A percentile compares a stretch with the other conserved stretches of the same genome.
Evolutionary conservation across 2,888 invertebrate species (phyloP).

Genomic region (Nymphalis urticae): DNA sequence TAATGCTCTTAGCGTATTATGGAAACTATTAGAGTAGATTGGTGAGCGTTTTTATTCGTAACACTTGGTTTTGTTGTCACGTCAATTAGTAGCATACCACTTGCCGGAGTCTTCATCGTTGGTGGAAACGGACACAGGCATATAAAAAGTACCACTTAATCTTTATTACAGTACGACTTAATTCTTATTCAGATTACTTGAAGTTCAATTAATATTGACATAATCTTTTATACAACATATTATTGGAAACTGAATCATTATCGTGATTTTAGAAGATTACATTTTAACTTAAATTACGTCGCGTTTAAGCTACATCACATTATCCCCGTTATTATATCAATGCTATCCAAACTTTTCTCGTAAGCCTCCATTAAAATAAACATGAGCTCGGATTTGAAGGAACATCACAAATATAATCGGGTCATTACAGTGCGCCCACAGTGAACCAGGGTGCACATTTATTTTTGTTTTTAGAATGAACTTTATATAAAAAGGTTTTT

Average conservation of each 20-base stretch:
- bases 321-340: slow-evolving; percentile 42
- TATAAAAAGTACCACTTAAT: no score
- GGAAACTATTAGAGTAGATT: no score
- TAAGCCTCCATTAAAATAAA: slow-evolving; percentile 54
- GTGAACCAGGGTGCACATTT: slow-evolving; percentile 32
- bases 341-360: slow-evolving; percentile 45
- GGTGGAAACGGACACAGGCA: no score
- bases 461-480: slow-evolving; percentile 35
- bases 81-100: no score
- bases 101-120: no score
- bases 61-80: no score
- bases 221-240: not conserved
- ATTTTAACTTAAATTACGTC: not conserved
- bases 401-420: slow-evolving; percentile 45
- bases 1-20: no score
- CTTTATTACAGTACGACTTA: no score
- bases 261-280: not conserved
- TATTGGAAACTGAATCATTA: not conserved
- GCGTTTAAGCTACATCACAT: slow-evolving; percentile 12
- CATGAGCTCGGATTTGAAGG: slow-evolving; percentile 32
- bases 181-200: no score
- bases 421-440: slow-evolving; percentile 44
- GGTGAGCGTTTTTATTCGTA: no score
- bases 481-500: slow-evolving; percentile 32
- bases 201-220: no score